Evolutionary conservation across 2,797 vertebrate species (phyloP), one percentile per base, ranked within the genome.

Genomic region (Antennarius maculatus): DNA sequence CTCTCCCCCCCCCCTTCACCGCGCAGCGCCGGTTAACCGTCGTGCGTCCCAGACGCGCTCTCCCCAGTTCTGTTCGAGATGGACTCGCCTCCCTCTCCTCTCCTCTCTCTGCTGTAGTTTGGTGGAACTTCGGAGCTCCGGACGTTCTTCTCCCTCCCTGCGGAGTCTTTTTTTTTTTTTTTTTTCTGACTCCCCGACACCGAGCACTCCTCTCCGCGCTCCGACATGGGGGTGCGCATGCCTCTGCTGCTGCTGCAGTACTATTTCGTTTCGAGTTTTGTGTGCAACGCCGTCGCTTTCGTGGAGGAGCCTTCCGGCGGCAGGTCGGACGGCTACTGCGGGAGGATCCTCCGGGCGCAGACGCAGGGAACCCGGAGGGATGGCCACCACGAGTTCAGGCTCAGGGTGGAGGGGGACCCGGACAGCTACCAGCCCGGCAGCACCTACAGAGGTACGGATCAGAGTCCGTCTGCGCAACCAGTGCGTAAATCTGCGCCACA

Each of bases 301-400:
- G 84, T 92, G 10, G 95, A 96, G 80, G 96, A 96, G 74, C 95
- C 95, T 54, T 62, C 92, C 75, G 96, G 94, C 88, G 94, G 91
- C 88, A 69, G 79, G 71, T 94, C 94, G 28, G 96, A 97, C 81
- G 96, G 95, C 23, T 97, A 95, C 90, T 98, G 97, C 93, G 95
- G 95, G 69, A 93, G 96, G 79, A 96, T 97, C 85, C 86, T 95
- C 69, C 91, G 94, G 90, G 95, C 95, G 37, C 96, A 96, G 82
- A 95, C 93, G 66, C 96, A 96, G 64, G 95, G 95, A 71, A 92
- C 92, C 42, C 89, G 96, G 72, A 94, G 91, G 81, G 96, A 98
- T 81, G 96, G 95, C 54, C 95, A 96, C 82, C 95, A 95, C 66
- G 96, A 97, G 89, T 98, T 98, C 88, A 95, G 95, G 76, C 95